Evolutionary conservation across 2,888 invertebrate species (phyloP).

Genomic region (Linnaemya tessellans): DNA sequence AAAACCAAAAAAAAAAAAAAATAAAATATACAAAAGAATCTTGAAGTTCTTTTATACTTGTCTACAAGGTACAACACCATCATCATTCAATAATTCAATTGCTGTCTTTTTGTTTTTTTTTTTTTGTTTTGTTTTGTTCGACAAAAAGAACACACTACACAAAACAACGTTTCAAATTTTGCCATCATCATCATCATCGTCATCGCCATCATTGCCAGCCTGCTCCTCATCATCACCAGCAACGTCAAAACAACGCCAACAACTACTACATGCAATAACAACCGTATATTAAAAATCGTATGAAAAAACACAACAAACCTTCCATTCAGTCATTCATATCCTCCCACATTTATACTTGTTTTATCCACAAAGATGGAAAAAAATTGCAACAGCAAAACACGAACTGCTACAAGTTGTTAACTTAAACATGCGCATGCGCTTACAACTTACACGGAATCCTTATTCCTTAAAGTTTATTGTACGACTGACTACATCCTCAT

Average conservation of each 20-base stretch:
- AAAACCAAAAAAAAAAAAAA: slow-evolving; percentile 1
- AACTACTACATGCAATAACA: slow-evolving; percentile 53
- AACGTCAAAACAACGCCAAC: slow-evolving; percentile 64
- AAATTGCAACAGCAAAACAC: slow-evolving; percentile 70
- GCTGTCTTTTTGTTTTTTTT: slow-evolving; percentile 10
- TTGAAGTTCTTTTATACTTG: slow-evolving; percentile 58
- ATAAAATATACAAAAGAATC: slow-evolving; percentile 26
- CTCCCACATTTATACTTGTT: slow-evolving; percentile 77
- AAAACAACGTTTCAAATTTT: slow-evolving; percentile 58
- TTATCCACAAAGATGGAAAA: slow-evolving; percentile 6
- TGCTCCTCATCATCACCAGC: slow-evolving; percentile 73
- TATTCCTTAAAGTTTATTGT: slow-evolving; percentile 65
- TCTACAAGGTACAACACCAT: slow-evolving; percentile 67
- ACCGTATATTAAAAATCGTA: slow-evolving; percentile 60
- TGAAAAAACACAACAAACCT: background rate
- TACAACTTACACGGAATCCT: slow-evolving; percentile 75
- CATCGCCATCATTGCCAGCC: slow-evolving; percentile 55
- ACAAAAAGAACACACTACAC: slow-evolving; percentile 6
- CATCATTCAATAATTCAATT: slow-evolving; percentile 72
- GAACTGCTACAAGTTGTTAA: slow-evolving; percentile 80
- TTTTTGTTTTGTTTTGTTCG: background rate
- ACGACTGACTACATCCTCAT: slow-evolving; percentile 36
- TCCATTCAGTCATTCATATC: slow-evolving; percentile 70
- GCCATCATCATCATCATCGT: slow-evolving; percentile 55
- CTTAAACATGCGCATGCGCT: slow-evolving; percentile 79